These are phyloP conservation scores for Nixonia krombeini DNA, from an alignment of 1,140 invertebrate species.

Conservation along the genomic window DNA sequence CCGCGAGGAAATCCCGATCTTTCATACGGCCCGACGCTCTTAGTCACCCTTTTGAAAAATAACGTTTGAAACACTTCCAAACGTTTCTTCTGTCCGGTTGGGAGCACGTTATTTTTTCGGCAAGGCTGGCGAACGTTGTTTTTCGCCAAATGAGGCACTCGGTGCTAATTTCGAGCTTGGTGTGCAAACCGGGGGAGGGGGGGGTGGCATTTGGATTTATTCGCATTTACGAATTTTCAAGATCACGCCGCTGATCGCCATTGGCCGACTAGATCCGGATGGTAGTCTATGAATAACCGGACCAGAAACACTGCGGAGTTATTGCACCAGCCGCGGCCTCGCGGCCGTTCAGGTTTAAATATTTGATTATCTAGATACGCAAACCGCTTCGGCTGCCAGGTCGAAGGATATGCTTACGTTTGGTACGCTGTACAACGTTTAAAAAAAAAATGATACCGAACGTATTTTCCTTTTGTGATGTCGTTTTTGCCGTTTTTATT, in stretches of 20 bases:
- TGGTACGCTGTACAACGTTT: no score
- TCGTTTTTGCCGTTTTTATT: no score
- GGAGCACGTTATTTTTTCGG: no score
- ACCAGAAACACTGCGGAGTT: background rate
- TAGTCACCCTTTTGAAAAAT: background rate
- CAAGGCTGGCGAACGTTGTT: no score
- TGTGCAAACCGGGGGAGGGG: no score
- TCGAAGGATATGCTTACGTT: no score
- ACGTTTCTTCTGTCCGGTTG: background rate
- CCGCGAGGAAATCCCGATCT: no score
- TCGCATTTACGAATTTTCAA: conserved; percentile 3
- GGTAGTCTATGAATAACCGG: conserved; percentile 6
- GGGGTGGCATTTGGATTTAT: background rate
- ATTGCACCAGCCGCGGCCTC: conserved; percentile 31
- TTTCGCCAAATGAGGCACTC: no score
- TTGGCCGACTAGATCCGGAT: conserved; percentile 2
- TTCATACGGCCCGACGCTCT: no score
- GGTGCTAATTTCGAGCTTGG: no score
- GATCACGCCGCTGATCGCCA: background rate
- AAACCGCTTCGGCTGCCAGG: background rate
- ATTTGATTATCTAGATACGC: conserved; percentile 14
- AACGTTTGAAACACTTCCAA: background rate
- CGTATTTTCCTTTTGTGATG: no score
- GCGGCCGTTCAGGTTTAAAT: conserved; percentile 16
- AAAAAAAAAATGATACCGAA: no score